Percentiles rank a stretch among this genome's conserved stretches.
Evolutionary conservation across 1,140 invertebrate species (phyloP).

Genomic region (Aphaenogaster floridana): DNA sequence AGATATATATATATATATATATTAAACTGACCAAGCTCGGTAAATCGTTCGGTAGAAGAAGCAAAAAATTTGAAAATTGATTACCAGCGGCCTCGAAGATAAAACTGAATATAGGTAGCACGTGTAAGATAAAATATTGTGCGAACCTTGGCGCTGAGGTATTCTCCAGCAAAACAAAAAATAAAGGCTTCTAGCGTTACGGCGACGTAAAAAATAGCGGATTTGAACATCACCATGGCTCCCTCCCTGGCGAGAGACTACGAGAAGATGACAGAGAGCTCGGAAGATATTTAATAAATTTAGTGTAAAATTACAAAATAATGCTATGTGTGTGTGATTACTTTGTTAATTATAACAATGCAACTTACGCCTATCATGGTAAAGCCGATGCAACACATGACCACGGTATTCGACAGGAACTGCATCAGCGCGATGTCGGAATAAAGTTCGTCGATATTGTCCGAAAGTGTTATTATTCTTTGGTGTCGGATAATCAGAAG

Average conservation of each 20-base stretch:
- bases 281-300: background rate
- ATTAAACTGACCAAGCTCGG: background rate
- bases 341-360: background rate
- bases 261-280: background rate
- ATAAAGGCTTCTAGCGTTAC: conserved; percentile 65
- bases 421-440: conserved; percentile 64
- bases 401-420: conserved; percentile 59
- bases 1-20: background rate
- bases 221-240: conserved; percentile 9
- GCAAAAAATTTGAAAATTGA: background rate
- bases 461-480: conserved; percentile 52
- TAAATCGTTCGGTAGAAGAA: background rate
- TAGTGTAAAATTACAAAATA: background rate
- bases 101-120: no score
- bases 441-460: conserved; percentile 63
- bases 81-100: background rate
- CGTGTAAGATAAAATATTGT: background rate
- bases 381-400: conserved; percentile 65
- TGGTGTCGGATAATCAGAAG: conserved; percentile 45
- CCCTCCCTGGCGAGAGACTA: background rate
- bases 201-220: conserved; percentile 57
- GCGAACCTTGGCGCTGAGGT: conserved; percentile 64
- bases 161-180: conserved; percentile 69
- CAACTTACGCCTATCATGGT: conserved; percentile 58
- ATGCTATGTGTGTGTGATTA: background rate